phyloP scores from a whole-genome alignment of 2,113 vertebrate genomes.

The Chaenogobius annularis region DNA sequence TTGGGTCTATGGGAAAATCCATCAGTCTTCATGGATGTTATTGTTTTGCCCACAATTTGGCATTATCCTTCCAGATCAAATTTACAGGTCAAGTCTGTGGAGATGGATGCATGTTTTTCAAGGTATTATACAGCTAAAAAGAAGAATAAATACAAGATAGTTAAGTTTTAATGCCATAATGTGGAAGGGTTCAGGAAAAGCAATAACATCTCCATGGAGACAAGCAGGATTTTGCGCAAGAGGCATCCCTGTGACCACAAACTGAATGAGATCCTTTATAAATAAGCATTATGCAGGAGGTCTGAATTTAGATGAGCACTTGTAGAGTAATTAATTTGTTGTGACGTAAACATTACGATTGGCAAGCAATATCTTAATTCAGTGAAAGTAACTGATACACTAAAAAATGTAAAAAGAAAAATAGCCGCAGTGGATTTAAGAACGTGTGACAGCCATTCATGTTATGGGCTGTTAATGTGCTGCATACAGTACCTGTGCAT shows the following conservation, averaged over 20 bases:
- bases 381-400: not conserved
- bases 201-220: too few species aligned
- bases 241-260: not conserved
- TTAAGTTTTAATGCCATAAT: too few species aligned
- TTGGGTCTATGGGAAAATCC: too few species aligned
- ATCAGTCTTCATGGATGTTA: too few species aligned
- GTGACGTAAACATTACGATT: not conserved
- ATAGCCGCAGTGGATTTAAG: slow-evolving; percentile 8
- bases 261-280: not conserved
- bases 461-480: slow-evolving; percentile 13
- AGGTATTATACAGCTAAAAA: too few species aligned
- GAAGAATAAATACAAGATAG: too few species aligned
- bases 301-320: not conserved
- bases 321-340: slow-evolving; percentile 44
- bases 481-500: not conserved
- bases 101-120: too few species aligned
- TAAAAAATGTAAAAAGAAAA: not conserved
- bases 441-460: slow-evolving; percentile 39
- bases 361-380: not conserved
- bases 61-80: too few species aligned
- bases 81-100: too few species aligned
- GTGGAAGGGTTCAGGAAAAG: too few species aligned
- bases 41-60: too few species aligned
- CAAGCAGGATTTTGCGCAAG: not conserved
- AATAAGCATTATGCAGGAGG: not conserved